Evolutionary conservation across 2,888 invertebrate species (phyloP), one percentile per base, ranked within the genome.

Genomic region (Abrostola tripartita): DNA sequence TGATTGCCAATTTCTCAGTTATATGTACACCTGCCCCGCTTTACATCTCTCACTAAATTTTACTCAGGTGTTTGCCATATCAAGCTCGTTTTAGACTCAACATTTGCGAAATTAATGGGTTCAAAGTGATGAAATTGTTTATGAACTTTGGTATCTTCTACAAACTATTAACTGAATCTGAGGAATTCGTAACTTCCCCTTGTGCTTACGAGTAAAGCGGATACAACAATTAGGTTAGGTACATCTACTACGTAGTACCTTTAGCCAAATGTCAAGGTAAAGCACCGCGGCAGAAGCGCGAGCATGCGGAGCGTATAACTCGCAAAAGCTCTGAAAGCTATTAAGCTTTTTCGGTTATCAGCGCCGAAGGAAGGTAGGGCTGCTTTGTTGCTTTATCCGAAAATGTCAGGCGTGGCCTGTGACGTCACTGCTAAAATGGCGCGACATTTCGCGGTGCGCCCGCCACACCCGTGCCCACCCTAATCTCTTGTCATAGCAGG

Each of bases 371-470:
- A 86, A 91, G 93, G 93, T 92, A 88, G 93, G 93, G 92, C 93
- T 86, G 87, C 85, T 89, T 91, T 92, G 92, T 91, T 90, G 90
- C 92, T 90, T 85, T 85, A 87, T 87, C 84, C 86, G 82, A 92
- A 80, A 94, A 94, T 93, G 94, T 87, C 94, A 94, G 94, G 94
- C 90, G 94, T 85, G 94, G 93, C 89, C 82, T 61, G 86, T 94
- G 92, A 93, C 93, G 93, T 93, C 92, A 94, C 81, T 79, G 83
- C 84, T 84, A 81, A 93, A 93, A 93, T 92, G 92, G 90, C 92
- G 86, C 91, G 94, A 90, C 94, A 94, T 94, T 94, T 93, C 85
- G 88, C 87, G 85, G 87, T 85, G 84, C 85, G 83, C 78, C 83
- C 83, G 88, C 90, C 93, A 85, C 93, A 84, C 94, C 93, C 90